Conservation (phyloP, 1,140 invertebrate species). For the Magallana ariakensis region DNA sequence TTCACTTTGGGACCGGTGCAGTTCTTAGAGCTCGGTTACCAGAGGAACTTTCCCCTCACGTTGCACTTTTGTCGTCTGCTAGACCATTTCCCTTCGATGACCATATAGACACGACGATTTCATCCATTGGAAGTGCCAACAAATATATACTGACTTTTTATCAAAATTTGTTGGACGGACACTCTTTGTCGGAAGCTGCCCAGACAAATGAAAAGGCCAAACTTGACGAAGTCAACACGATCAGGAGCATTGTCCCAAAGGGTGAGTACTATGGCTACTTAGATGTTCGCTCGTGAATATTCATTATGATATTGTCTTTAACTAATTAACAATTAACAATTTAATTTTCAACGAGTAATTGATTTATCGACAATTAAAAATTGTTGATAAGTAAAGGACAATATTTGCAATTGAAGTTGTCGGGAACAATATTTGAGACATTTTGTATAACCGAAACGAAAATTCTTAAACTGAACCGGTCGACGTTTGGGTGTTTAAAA, state of each 20-base stretch:
- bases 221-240: neutral
- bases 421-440: too few species aligned
- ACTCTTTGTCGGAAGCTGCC: neutral
- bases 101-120: neutral
- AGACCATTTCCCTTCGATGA: neutral
- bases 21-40: neutral
- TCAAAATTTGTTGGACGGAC: constrained; percentile 18
- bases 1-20: neutral
- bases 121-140: neutral
- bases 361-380: too few species aligned
- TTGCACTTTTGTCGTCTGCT: neutral
- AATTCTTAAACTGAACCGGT: too few species aligned
- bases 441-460: too few species aligned
- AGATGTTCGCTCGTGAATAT: too few species aligned
- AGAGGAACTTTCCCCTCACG: neutral
- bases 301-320: too few species aligned
- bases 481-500: too few species aligned
- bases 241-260: neutral
- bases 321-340: too few species aligned
- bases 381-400: too few species aligned
- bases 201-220: neutral
- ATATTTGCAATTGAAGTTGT: too few species aligned
- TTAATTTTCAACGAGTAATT: too few species aligned
- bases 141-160: constrained; percentile 20
- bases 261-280: neutral